Conservation (phyloP, 2,797 vertebrate species). For the Sebastolobus altivelis region DNA sequence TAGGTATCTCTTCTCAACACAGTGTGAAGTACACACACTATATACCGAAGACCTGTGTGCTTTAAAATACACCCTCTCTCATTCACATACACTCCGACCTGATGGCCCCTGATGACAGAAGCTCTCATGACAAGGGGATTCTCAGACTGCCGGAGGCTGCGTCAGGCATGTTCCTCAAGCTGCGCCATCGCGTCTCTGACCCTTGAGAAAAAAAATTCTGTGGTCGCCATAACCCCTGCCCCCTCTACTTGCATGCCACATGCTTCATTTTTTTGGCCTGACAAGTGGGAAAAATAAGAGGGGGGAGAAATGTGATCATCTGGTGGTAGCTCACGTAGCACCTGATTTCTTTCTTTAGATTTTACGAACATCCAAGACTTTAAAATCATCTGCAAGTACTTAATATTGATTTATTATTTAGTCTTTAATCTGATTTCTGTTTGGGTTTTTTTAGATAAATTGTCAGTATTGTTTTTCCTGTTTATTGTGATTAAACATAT, state of each 20-base stretch:
- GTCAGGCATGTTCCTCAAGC: slow-evolving; percentile 10
- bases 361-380: not conserved
- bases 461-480: not conserved
- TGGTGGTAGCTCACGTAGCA: not conserved
- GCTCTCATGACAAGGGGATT: slow-evolving; percentile 17
- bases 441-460: not conserved
- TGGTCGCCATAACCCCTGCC: not conserved
- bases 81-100: not conserved
- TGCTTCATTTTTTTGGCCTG: slow-evolving; percentile 49
- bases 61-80: slow-evolving; percentile 13
- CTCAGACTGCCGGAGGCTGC: slow-evolving; percentile 2
- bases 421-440: not conserved
- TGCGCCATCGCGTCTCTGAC: slow-evolving; percentile 7
- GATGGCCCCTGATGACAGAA: slow-evolving; percentile 9
- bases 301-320: slow-evolving; percentile 56
- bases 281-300: slow-evolving; percentile 9
- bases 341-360: slow-evolving; percentile 20
- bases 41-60: not conserved
- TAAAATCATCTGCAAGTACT: not conserved
- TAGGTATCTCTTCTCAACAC: not conserved
- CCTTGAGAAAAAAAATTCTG: slow-evolving; percentile 11
- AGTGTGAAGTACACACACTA: not conserved
- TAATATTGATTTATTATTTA: no score
- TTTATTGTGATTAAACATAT: not conserved
- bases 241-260: slow-evolving; percentile 20